Evolutionary conservation across 2,888 invertebrate species (phyloP).

Genomic region (Nephrocerus scutellatus): DNA sequence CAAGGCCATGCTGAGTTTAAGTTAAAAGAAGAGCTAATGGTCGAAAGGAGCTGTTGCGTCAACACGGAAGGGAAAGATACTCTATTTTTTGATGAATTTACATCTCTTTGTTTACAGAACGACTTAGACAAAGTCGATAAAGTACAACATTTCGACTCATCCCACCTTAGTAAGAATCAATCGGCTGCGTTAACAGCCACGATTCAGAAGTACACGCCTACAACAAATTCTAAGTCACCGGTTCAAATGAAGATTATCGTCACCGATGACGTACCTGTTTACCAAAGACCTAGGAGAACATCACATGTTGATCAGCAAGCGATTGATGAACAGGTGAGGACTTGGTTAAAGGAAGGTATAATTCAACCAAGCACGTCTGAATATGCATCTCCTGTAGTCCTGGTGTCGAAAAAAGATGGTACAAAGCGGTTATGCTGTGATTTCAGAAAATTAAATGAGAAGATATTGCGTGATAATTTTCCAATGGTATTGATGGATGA

Average conservation of each 20-base stretch:
- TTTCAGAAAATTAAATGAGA: conserved; percentile 24
- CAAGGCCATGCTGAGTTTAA: no score
- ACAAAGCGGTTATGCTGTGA: conserved; percentile 33
- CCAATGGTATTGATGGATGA: conserved; percentile 18
- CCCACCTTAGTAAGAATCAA: no score
- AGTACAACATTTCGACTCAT: no score
- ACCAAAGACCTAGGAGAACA: conserved; percentile 6
- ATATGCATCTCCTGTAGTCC: conserved; percentile 25
- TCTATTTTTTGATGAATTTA: no score
- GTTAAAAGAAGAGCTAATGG: no score
- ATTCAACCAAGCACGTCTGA: conserved; percentile 31
- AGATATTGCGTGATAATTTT: conserved; percentile 16
- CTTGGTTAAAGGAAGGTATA: conserved; percentile 32
- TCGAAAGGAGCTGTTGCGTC: no score
- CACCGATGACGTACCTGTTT: conserved; percentile 7
- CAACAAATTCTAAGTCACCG: background rate
- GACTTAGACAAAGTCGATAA: no score
- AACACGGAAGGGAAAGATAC: no score
- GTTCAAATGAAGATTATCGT: conserved; percentile 1
- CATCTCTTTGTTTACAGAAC: no score
- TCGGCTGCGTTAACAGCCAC: no score
- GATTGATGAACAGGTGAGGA: conserved; percentile 27
- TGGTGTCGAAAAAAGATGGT: conserved; percentile 24
- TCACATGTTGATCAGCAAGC: conserved; percentile 5
- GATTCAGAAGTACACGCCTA: conserved; percentile 28